Evolutionary conservation across 1,140 invertebrate species (phyloP).

Genomic region (Orchestia grillus): DNA sequence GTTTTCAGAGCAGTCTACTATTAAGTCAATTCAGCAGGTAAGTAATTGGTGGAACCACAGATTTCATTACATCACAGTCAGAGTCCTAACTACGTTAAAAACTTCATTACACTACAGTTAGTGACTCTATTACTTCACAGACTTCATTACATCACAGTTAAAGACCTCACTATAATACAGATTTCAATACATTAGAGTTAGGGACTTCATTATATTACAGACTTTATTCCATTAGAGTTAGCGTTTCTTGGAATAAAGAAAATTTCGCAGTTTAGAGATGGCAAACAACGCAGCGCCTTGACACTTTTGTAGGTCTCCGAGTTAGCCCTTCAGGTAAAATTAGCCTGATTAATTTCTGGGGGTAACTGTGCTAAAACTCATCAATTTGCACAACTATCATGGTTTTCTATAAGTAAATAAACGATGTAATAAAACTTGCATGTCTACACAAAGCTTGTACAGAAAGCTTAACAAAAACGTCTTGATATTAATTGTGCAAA

Average conservation of each 20-base stretch:
- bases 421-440: neutral
- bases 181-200: too few species aligned
- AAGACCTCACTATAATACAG: too few species aligned
- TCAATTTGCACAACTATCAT: neutral
- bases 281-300: neutral
- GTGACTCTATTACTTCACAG: too few species aligned
- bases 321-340: neutral
- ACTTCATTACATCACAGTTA: too few species aligned
- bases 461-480: neutral
- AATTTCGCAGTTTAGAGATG: neutral
- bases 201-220: too few species aligned
- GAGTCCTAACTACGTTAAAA: too few species aligned
- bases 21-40: too few species aligned
- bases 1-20: too few species aligned
- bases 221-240: too few species aligned
- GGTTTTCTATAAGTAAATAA: neutral
- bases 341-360: neutral
- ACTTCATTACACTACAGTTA: too few species aligned
- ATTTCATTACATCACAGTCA: too few species aligned
- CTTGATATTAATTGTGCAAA: neutral
- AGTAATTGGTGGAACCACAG: too few species aligned
- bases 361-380: neutral
- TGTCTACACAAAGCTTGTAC: neutral
- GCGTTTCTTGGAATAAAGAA: neutral
- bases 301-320: neutral